These are phyloP conservation scores for Alitta virens DNA, from an alignment of 2,888 invertebrate species.

Conservation along the genomic window DNA sequence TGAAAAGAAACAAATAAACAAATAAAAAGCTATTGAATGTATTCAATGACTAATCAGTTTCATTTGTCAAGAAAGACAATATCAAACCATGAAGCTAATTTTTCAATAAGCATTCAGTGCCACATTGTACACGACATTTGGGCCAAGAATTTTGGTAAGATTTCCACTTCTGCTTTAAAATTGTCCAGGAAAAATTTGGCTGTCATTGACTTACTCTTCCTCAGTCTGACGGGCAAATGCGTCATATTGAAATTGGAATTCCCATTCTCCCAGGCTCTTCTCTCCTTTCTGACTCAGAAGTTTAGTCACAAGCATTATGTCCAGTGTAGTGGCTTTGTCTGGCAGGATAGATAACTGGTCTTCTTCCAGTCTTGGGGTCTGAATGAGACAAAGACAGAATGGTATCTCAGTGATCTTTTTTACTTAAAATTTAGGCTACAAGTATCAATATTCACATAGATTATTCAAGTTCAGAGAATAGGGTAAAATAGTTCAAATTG, in stretches of 20 bases:
- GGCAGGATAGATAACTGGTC: slow-evolving; percentile 48
- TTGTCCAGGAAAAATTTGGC: too few species aligned
- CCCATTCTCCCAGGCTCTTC: slow-evolving; percentile 51
- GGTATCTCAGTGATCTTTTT: too few species aligned
- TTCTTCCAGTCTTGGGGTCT: slow-evolving; percentile 42
- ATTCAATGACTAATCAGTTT: not conserved
- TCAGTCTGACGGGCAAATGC: slow-evolving; percentile 44
- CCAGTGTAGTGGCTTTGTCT: slow-evolving; percentile 43
- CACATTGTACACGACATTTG: too few species aligned
- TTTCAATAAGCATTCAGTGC: too few species aligned
- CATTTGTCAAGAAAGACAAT: too few species aligned
- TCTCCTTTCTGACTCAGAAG: slow-evolving; percentile 45
- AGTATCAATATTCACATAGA: too few species aligned
- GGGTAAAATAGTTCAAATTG: too few species aligned
- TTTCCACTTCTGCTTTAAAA: too few species aligned
- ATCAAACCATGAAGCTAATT: too few species aligned
- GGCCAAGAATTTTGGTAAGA: too few species aligned
- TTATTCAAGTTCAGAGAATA: too few species aligned
- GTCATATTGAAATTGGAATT: slow-evolving; percentile 51
- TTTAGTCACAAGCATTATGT: slow-evolving; percentile 52
- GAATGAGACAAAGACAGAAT: slow-evolving; percentile 2
- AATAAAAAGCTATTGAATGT: not conserved
- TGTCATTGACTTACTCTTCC: slow-evolving; percentile 51
- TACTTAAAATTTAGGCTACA: too few species aligned
- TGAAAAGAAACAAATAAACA: slow-evolving; percentile 11